A percentile compares a stretch with the other conserved stretches of the same genome.
These are phyloP conservation scores for Stegostoma tigrinum DNA, from an alignment of 2,113 vertebrate genomes.

Conservation along the genomic window DNA sequence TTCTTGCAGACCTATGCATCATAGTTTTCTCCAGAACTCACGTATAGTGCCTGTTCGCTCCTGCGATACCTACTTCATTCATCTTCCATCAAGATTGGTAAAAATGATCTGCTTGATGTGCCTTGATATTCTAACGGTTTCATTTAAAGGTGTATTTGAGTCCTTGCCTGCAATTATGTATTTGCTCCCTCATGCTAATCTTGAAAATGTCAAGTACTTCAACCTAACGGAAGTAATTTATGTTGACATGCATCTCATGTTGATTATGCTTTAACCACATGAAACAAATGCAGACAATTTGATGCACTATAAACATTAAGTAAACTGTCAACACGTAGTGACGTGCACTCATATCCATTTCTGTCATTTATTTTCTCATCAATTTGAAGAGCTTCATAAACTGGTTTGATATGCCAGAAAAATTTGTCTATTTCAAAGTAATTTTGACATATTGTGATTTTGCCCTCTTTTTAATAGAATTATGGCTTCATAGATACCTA, in stretches of 20 bases:
- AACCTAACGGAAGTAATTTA: neutral
- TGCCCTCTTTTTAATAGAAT: neutral
- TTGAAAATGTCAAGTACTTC: neutral
- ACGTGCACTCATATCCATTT: neutral
- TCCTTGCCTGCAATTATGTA: neutral
- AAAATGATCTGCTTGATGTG: neutral
- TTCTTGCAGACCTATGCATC: neutral
- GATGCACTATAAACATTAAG: neutral
- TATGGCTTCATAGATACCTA: neutral
- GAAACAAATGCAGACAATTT: neutral
- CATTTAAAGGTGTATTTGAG: neutral
- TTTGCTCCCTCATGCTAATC: neutral
- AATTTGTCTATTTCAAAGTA: neutral
- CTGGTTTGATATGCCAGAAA: neutral
- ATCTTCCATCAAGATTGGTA: neutral
- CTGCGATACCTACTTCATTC: neutral
- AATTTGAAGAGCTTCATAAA: neutral
- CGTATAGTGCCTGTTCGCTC: neutral
- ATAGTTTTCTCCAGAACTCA: neutral
- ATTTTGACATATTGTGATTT: neutral
- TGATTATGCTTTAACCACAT: neutral
- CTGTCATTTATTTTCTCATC: neutral
- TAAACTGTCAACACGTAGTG: neutral
- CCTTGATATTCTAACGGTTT: neutral
- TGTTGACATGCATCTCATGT: neutral